Evolutionary conservation across 2,797 vertebrate genomes (phyloP), one percentile per base, ranked within the genome.

Genomic region (Psittacula derbiana): DNA sequence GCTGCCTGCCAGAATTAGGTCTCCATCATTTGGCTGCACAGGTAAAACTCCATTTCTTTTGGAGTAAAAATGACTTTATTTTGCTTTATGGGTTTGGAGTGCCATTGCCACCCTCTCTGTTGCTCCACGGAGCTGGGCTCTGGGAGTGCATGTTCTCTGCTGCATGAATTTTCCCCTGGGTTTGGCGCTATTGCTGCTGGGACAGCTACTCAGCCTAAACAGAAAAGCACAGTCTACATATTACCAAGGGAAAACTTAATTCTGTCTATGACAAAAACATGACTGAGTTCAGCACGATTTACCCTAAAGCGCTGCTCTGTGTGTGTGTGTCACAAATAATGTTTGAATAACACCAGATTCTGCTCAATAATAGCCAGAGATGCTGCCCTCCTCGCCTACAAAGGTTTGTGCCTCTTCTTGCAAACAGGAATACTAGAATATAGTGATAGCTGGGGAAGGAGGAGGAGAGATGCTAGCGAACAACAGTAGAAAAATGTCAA

Each of bases 181-280:
- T 86, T 86, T 80, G 10, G 44, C 92, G 66, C 86, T 88, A 1
- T 20, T 86, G 44, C 67, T 73, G 52, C 82, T 76, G 70, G 62
- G 66, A 81, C 71, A 92, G 67, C 18, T 67, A 69, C 86, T 72
- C 13, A 7, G 47, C 50, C 81, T 92, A 91, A 50, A 25, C 43
- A 86, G 80, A 84, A 92, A 90, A 90, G 11, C 58, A 70, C n/a
- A 69, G 62, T n/a, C 61, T 71, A 67, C 28, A 13, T 80, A 88
- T 84, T 73, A 80, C 71, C 90, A 94, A 86, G 78, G 91, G 66
- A 96, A 92, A 91, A 53, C 38, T 80, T 80, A 71, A 78, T 90
- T 76, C 86, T 82, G 41, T 16, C 60, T 67, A 16, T 70, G 76
- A 90, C 46, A 90, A 74, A 91, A 89, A 23, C 70, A 72, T 36